Conservation (phyloP, 2,113 vertebrate species). For the Microcebus murinus region DNA sequence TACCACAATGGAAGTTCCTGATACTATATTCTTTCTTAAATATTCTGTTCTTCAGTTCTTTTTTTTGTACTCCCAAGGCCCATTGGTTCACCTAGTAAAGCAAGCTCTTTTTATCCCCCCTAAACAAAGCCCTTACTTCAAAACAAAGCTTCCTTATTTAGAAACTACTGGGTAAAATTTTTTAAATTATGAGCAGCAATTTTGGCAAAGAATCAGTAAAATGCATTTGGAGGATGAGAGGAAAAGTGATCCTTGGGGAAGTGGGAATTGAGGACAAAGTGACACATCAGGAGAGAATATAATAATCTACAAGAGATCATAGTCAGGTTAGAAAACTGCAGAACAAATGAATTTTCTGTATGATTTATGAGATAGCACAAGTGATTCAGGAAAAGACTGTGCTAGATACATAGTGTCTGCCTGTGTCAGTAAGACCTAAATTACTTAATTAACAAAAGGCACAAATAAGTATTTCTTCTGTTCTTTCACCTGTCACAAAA, state of each 20-base stretch:
- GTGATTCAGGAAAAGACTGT: neutral
- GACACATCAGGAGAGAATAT: neutral
- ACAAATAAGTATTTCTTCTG: neutral
- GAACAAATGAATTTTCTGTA: neutral
- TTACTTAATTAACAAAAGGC: neutral
- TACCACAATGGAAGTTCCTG: neutral
- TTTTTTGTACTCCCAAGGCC: neutral
- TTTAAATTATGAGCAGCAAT: neutral
- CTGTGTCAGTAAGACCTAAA: neutral
- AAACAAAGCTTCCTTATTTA: constrained; percentile 1
- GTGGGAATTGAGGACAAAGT: neutral
- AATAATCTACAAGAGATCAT: neutral
- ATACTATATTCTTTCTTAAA: constrained; percentile 16
- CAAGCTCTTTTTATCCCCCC: neutral
- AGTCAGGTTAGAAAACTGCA: neutral
- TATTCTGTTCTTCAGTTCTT: neutral
- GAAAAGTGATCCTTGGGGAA: neutral
- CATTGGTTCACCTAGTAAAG: neutral
- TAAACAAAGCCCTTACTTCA: neutral
- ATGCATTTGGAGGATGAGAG: neutral
- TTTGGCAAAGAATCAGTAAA: neutral
- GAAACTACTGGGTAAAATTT: neutral
- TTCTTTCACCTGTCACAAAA: neutral
- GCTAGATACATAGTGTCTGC: neutral
- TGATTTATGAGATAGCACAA: neutral